phyloP scores from a whole-genome alignment of 2,113 vertebrate genomes.

The Myrmophylax atrothorax region DNA sequence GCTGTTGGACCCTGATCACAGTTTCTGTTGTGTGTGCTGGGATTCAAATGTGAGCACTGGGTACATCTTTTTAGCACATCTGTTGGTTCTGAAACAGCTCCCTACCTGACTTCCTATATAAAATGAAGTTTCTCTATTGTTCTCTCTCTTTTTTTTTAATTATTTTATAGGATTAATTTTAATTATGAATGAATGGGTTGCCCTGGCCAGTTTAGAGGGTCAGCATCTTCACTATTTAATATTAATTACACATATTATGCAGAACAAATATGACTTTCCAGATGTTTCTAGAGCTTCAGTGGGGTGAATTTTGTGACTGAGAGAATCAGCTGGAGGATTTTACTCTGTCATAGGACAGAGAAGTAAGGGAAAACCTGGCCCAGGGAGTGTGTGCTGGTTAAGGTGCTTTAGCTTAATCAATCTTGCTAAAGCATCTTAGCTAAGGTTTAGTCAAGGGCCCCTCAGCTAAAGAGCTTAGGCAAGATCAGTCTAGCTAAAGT shows the following conservation, averaged over 20 bases:
- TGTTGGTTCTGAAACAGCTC: background rate
- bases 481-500: conserved; percentile 27
- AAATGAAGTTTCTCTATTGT: background rate
- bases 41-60: background rate
- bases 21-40: background rate
- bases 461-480: conserved; percentile 45
- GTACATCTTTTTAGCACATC: background rate
- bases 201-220: background rate
- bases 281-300: background rate
- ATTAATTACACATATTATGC: background rate
- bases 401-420: conserved; percentile 42
- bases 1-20: background rate
- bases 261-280: background rate
- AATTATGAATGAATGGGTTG: background rate
- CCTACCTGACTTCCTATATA: background rate
- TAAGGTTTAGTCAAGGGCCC: conserved; percentile 22
- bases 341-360: background rate
- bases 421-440: conserved; percentile 40
- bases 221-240: background rate
- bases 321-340: background rate
- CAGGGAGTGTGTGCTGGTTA: background rate
- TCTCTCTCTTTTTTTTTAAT: background rate
- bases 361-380: background rate
- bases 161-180: background rate
- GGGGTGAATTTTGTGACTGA: background rate